phyloP scores from a whole-genome alignment of 2,888 invertebrate species.

The Tetranychus piercei region DNA sequence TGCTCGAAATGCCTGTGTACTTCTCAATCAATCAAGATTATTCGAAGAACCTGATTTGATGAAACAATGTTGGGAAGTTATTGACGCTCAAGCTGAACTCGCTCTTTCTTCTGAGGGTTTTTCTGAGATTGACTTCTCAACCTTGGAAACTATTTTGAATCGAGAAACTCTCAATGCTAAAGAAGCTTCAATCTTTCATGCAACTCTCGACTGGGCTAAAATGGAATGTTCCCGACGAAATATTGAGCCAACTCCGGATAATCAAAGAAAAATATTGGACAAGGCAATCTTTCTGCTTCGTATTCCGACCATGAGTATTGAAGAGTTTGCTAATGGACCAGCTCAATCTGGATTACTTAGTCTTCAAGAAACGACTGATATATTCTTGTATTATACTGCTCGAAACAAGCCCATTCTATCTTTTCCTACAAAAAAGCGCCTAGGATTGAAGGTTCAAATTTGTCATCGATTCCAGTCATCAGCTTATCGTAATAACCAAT shows the following conservation, averaged over 20 bases:
- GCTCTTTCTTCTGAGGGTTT: constrained; percentile 86
- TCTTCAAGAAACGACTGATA: constrained; percentile 77
- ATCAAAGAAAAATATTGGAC: constrained; percentile 37
- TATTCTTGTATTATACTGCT: constrained; percentile 85
- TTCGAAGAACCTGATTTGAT: constrained; percentile 93
- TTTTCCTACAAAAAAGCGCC: constrained; percentile 61
- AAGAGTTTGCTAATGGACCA: constrained; percentile 83
- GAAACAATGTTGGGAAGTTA: constrained; percentile 92
- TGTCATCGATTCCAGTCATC: constrained; percentile 91
- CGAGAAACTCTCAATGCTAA: constrained; percentile 86
- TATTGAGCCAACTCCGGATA: constrained; percentile 57
- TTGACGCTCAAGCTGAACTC: constrained; percentile 92
- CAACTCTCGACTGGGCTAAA: constrained; percentile 76
- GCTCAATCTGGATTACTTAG: constrained; percentile 80
- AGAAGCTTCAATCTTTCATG: constrained; percentile 59
- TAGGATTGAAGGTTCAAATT: constrained; percentile 76
- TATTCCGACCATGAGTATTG: constrained; percentile 79
- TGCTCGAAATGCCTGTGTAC: constrained; percentile 83
- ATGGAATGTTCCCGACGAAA: constrained; percentile 72
- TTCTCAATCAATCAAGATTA: constrained; percentile 78
- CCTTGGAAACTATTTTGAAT: constrained; percentile 70
- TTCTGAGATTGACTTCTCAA: constrained; percentile 81
- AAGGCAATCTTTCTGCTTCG: constrained; percentile 66
- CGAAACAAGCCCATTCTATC: constrained; percentile 52
- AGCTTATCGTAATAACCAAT: constrained; percentile 87